Evolutionary conservation across 2,888 invertebrate genomes (phyloP), one percentile per base, ranked within the genome.

Genomic region (Eulithis testata): DNA sequence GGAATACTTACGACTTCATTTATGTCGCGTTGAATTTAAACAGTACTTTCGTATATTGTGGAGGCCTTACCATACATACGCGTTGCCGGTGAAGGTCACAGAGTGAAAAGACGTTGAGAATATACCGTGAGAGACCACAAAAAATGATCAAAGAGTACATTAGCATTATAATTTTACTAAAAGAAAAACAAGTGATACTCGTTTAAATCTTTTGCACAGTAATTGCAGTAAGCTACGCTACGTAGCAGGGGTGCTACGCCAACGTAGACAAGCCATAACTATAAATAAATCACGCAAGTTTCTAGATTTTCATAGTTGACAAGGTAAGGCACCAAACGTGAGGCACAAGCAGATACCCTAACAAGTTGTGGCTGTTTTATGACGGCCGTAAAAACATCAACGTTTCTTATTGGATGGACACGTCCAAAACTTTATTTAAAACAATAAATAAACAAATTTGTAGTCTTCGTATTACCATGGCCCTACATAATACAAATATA

Each of bases 271-370:
- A 45, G 0, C n/a, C 1, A 6, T 45, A 12, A 44, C 11, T 5
- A 4, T 44, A 44, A 2, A 47, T 47, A 47, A 47, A 8, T 14
- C 47, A 47, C 21, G 21, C 12, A 47, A 8, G 12, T 47, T 7
- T 47, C 12, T 14, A 14, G 44, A 45, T 45, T 45, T 45, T 14
- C 14, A 14, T 47, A 14, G 8, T 47, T 45, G 44, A 40, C 66
- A 68, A n/a, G 36, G 31, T 12, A 36, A 36, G 37, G 36, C 52
- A 52, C 52, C 52, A 52, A 51, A 52, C 52, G 52, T 52, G 52
- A 69, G 76, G 71, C 70, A 73, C 72, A 73, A 3, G 12, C 47
- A 8, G 8, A 7, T 47, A 14, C 12, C 14, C 7, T 47, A 14
- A 14, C 8, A 14, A 7, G 14, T 7, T 12, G 7, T 7, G 7